phyloP scores from a whole-genome alignment of 2,113 vertebrate genomes.

The Heptranchias perlo region DNA sequence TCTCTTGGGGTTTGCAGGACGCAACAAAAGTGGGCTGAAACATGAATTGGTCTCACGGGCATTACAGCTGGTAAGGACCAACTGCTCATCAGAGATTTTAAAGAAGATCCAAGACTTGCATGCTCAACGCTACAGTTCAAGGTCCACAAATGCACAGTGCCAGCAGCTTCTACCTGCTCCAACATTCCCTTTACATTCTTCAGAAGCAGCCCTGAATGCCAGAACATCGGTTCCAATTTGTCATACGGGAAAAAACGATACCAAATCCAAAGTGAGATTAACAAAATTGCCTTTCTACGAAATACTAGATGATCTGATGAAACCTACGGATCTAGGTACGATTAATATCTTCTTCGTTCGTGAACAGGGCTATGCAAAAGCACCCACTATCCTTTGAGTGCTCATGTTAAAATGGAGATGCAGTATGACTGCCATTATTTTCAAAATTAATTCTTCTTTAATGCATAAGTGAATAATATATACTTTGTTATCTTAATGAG shows the following conservation, averaged over 20 bases:
- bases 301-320: conserved; percentile 83
- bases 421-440: neutral
- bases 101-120: conserved; percentile 97
- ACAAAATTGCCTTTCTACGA: conserved; percentile 93
- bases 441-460: neutral
- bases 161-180: conserved; percentile 14
- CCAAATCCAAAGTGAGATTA: conserved; percentile 70
- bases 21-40: conserved; percentile 97
- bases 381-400: neutral
- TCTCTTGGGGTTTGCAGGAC: conserved; percentile 91
- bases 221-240: conserved; percentile 34
- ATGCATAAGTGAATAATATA: no score
- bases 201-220: conserved; percentile 32
- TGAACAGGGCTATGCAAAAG: neutral
- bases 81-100: conserved; percentile 93
- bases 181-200: conserved; percentile 27
- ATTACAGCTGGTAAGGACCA: conserved; percentile 87
- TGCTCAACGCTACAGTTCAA: conserved; percentile 72
- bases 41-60: conserved; percentile 94
- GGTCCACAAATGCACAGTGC: neutral
- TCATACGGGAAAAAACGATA: conserved; percentile 42
- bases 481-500: neutral
- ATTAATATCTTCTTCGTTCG: conserved; percentile 8
- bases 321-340: conserved; percentile 83
- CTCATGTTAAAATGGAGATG: neutral